phyloP scores from a whole-genome alignment of 92 coral and sea anemone genomes.

The Actinostola sp. region DNA sequence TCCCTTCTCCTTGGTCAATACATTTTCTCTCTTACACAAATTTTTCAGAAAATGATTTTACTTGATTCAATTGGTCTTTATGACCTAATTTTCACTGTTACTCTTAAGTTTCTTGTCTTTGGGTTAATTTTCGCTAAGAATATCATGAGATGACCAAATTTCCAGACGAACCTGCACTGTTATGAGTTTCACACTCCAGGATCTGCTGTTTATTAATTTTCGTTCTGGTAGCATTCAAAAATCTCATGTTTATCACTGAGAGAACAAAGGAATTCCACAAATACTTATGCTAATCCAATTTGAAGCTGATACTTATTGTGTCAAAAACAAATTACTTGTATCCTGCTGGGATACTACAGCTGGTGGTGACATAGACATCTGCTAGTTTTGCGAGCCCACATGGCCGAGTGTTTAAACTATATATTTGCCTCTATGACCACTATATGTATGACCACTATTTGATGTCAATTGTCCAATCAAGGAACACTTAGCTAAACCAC shows the following conservation, averaged over 20 bases:
- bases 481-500: too few relatives aligned
- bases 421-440: neutral
- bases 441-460: too few relatives aligned
- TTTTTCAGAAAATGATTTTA: too few relatives aligned
- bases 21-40: too few relatives aligned
- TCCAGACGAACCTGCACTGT: too few relatives aligned
- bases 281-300: constrained; percentile 9
- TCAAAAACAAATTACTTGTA: constrained; percentile 2
- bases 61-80: neutral
- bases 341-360: constrained; percentile 21
- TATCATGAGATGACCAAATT: neutral
- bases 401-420: too few relatives aligned
- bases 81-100: neutral
- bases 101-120: neutral
- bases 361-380: constrained; percentile 12
- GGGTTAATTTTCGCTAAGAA: neutral
- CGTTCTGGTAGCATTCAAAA: too few relatives aligned
- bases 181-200: too few relatives aligned
- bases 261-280: constrained; percentile 7
- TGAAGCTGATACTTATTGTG: neutral
- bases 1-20: too few relatives aligned
- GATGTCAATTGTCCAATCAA: too few relatives aligned
- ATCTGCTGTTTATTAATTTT: too few relatives aligned
- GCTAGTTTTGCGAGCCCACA: constrained; percentile 19
- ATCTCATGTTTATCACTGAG: neutral